These are phyloP conservation scores for Eupsittula cactorum DNA, from an alignment of 2,113 vertebrate genomes.

Conservation along the genomic window DNA sequence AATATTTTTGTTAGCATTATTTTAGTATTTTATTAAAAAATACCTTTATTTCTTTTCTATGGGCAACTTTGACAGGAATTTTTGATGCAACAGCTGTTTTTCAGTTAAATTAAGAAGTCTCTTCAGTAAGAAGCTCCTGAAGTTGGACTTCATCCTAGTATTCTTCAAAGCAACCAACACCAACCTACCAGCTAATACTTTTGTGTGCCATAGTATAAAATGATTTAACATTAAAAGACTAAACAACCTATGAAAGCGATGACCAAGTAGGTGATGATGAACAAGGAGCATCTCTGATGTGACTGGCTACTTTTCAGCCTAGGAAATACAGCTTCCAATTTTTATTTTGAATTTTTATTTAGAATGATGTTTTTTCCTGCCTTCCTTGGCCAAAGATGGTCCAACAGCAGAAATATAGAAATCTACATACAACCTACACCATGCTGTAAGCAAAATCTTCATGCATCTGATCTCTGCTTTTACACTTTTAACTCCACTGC, in stretches of 20 bases:
- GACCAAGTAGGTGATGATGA: not conserved
- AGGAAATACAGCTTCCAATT: not conserved
- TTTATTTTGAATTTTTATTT: not conserved
- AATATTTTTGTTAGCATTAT: not conserved
- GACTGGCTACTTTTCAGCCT: not conserved
- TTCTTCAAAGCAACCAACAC: not conserved
- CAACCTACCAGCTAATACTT: not conserved
- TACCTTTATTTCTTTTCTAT: not conserved
- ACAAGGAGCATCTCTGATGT: not conserved
- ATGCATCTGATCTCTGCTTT: not conserved
- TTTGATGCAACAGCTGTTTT: not conserved
- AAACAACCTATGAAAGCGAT: not conserved
- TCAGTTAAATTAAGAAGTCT: not conserved
- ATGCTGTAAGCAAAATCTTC: not conserved
- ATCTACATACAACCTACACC: not conserved
- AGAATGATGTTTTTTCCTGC: not conserved
- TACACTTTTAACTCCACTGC: not conserved
- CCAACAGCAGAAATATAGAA: not conserved
- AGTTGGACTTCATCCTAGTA: not conserved
- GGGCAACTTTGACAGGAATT: not conserved
- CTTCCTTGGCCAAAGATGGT: not conserved
- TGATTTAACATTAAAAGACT: not conserved
- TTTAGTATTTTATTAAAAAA: not conserved
- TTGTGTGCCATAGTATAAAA: not conserved
- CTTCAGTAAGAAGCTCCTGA: not conserved